Evolutionary conservation across 2,888 invertebrate species (phyloP).

Genomic region (Baronia brevicornis): DNA sequence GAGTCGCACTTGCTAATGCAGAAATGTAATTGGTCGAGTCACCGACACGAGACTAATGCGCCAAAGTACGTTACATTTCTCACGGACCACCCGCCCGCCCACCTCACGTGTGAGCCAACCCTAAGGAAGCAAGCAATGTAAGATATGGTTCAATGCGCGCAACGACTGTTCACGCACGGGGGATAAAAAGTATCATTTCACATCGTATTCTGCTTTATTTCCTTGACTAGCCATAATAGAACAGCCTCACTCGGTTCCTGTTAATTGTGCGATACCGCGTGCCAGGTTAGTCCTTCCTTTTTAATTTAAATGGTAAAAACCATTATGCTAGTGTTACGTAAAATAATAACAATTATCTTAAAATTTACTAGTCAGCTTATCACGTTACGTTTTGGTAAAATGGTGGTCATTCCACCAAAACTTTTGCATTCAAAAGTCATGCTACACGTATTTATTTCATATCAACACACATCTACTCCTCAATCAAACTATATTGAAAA

Average conservation of each 20-base stretch:
- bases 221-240: conserved; percentile 10
- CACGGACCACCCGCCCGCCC: conserved; percentile 37
- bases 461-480: no score
- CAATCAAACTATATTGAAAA: no score
- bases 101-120: conserved; percentile 35
- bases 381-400: no score
- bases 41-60: conserved; percentile 52
- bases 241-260: conserved; percentile 7
- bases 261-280: conserved; percentile 1
- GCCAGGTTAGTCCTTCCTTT: no score
- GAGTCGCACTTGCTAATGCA: conserved; percentile 51
- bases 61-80: conserved; percentile 51
- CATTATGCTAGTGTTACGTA: no score
- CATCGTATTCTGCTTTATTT: conserved; percentile 23
- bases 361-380: no score
- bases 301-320: no score
- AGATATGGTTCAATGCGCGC: conserved; percentile 63
- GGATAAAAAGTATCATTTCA: conserved; percentile 41
- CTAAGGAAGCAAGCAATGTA: conserved; percentile 49
- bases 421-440: no score
- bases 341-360: no score
- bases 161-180: conserved; percentile 38
- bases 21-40: conserved; percentile 46
- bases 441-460: no score
- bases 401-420: no score